Evolutionary conservation across 1,140 invertebrate genomes (phyloP).

Genomic region (Drosophila chauvacae): DNA sequence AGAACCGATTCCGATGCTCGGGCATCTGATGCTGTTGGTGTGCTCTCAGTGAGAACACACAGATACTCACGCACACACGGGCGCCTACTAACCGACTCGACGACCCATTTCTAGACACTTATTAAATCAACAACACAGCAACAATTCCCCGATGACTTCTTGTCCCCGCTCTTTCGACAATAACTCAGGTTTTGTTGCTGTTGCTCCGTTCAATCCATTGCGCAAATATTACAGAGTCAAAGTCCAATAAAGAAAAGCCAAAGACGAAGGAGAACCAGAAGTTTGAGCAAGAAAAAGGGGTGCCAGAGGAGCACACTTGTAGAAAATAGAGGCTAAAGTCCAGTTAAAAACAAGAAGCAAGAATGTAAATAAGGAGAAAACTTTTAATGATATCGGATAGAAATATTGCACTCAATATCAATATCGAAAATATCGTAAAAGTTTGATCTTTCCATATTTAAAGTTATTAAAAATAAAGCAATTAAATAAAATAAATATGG

Average conservation of each 20-base stretch:
- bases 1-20: conserved; percentile 25
- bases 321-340: background rate
- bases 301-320: conserved; percentile 9
- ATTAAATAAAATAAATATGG: too few relatives aligned
- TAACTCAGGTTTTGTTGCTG: conserved; percentile 39
- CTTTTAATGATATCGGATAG: background rate
- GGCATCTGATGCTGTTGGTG: conserved; percentile 2
- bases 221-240: conserved; percentile 68
- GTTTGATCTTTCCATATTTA: background rate
- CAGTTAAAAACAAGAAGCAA: background rate
- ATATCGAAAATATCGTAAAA: background rate
- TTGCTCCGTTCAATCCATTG: conserved; percentile 48
- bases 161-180: conserved; percentile 29
- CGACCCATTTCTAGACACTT: conserved; percentile 55
- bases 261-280: conserved; percentile 25
- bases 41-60: background rate
- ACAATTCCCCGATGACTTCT: conserved; percentile 41
- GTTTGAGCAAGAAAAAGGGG: conserved; percentile 1
- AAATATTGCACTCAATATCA: background rate
- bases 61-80: conserved; percentile 5
- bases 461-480: background rate
- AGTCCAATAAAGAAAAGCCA: conserved; percentile 50
- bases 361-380: background rate
- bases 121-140: conserved; percentile 53
- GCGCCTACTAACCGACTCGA: conserved; percentile 27